Conservation (phyloP, 2,888 invertebrate genomes). For the Callinectes sapidus region DNA sequence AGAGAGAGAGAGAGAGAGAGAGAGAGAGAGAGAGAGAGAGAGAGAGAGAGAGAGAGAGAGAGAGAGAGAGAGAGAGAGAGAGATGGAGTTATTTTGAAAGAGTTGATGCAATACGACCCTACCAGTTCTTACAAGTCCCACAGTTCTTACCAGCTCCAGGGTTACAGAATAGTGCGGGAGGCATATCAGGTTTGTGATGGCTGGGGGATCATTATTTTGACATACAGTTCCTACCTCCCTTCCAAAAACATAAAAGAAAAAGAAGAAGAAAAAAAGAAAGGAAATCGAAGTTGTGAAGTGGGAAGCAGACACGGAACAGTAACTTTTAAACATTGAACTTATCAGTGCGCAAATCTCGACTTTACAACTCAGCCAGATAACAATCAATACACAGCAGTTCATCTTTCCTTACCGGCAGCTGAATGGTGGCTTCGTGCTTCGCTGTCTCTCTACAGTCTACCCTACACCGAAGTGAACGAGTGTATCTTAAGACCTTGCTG, state of each 20-base stretch:
- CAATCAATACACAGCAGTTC: neutral
- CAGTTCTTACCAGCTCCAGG: neutral
- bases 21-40: constrained; percentile 17
- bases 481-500: too few species aligned
- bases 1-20: neutral
- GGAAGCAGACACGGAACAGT: too few species aligned
- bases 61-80: neutral
- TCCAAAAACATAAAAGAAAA: too few species aligned
- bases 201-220: neutral
- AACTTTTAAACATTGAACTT: too few species aligned
- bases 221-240: too few species aligned
- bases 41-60: constrained; percentile 26
- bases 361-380: neutral
- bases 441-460: too few species aligned
- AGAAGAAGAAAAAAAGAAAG: too few species aligned
- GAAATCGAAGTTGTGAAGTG: too few species aligned
- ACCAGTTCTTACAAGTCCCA: neutral
- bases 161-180: neutral
- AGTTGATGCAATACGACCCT: too few species aligned
- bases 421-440: too few species aligned
- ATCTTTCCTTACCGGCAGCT: neutral
- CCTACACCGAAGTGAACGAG: too few species aligned
- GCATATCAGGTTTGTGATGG: neutral
- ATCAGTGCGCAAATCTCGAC: neutral
- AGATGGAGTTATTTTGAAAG: too few species aligned